These are phyloP conservation scores for Monarcha castaneiventris DNA, from an alignment of 2,113 vertebrate species.

Conservation along the genomic window DNA sequence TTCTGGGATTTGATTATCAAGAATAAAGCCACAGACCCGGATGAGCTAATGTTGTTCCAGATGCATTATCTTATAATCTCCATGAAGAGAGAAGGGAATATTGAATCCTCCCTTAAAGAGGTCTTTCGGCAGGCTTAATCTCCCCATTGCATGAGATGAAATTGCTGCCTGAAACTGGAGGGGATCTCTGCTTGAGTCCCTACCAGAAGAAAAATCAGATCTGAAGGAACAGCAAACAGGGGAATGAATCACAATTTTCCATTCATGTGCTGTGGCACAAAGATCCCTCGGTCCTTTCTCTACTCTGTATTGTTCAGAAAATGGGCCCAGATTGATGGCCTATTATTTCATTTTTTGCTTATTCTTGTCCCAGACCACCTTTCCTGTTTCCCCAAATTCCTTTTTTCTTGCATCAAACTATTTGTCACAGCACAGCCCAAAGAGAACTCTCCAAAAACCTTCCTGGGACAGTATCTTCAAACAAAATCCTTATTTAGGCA, in stretches of 20 bases:
- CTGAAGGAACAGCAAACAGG: not conserved
- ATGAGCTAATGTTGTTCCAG: slow-evolving; percentile 73
- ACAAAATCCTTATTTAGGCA: not conserved
- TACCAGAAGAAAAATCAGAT: slow-evolving; percentile 2
- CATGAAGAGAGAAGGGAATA: slow-evolving; percentile 50
- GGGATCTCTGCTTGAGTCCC: not conserved
- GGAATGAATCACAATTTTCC: not conserved
- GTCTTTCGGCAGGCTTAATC: slow-evolving; percentile 1
- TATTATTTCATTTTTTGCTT: not conserved
- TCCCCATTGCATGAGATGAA: not conserved
- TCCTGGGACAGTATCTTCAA: not conserved
- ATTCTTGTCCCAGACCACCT: not conserved
- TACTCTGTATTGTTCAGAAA: not conserved
- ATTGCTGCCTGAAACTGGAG: not conserved
- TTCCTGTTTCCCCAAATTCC: not conserved
- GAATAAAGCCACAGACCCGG: slow-evolving; percentile 67
- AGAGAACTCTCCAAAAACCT: not conserved
- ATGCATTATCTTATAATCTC: slow-evolving; percentile 72
- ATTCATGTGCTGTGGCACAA: not conserved
- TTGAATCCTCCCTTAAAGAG: slow-evolving; percentile 30
- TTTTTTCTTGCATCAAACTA: not conserved
- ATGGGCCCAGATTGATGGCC: not conserved
- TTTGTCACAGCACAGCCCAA: not conserved
- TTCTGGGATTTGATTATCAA: slow-evolving; percentile 69
- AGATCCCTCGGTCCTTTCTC: not conserved